Evolutionary conservation across 2,113 vertebrate species (phyloP), one percentile per base, ranked within the genome.

Genomic region (Corynorhinus townsendii): DNA sequence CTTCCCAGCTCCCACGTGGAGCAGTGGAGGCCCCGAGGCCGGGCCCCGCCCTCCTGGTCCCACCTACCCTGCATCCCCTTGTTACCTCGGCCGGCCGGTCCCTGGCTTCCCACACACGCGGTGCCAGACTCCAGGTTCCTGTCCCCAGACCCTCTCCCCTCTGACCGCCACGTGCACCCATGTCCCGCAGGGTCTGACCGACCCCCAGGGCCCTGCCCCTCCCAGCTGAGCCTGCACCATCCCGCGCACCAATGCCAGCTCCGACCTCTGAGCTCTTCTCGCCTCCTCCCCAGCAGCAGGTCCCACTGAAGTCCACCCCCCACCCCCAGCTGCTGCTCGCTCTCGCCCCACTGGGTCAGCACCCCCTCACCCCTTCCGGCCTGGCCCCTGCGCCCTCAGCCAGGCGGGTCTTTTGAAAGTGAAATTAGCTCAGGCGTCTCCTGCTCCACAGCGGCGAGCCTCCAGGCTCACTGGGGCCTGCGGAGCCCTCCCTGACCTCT

Each of bases 211-310:
- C 59, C 12, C 30, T 3, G 4, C 2, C 43, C 66, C 66, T n/a
- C 28, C 2, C 0, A 15, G 56, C 49, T 35, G 14, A 26, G 10
- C 40, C 71, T 0, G 2, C 0, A 0, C 30, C 59, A 28, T 43
- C 66, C 76, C 38, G 12, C 30, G 80, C 14, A 17, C 66, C 15
- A 30, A 20, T 12, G 64, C 62, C 54, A 24, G 11, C 33, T 84
- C 38, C 0, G 0, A 33, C 73, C 47, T 38, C 80, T 71, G 40
- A 69, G 56, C 52, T 20, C 24, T 30, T 9, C 59, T 69, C 43
- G 6, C 49, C 30, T 64, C 38, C 56, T 56, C n/a, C 62, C 80
- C 56, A 52, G 20, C 26, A n/a, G 76, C 33, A 45, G 22, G 17
- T 43, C 38, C 15, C 24, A 43, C n/a, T 43, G 38, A n/a, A 30